These are phyloP conservation scores for Malachius bipustulatus DNA, from an alignment of 2,888 invertebrate species.

Conservation along the genomic window DNA sequence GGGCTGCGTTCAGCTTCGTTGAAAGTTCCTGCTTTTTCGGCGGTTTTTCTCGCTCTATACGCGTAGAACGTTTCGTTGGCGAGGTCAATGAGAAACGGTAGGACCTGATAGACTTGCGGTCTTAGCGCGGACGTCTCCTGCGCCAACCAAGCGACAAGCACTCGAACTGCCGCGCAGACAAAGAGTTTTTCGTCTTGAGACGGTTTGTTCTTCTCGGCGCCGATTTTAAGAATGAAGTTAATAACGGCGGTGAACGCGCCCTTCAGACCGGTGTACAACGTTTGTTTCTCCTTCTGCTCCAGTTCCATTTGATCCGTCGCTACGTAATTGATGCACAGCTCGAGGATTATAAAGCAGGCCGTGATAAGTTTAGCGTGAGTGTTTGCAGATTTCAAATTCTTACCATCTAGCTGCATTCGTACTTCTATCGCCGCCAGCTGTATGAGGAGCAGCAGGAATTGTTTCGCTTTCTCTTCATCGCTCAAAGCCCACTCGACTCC, in stretches of 20 bases:
- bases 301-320: slow-evolving; percentile 70
- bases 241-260: slow-evolving; percentile 78
- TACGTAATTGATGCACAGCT: slow-evolving; percentile 67
- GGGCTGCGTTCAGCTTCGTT: slow-evolving; percentile 32
- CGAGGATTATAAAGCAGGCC: slow-evolving; percentile 71
- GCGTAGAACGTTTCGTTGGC: slow-evolving; percentile 76
- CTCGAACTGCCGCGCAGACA: slow-evolving; percentile 73
- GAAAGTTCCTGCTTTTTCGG: slow-evolving; percentile 50
- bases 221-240: slow-evolving; percentile 58
- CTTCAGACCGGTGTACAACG: slow-evolving; percentile 78
- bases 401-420: slow-evolving; percentile 85
- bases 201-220: slow-evolving; percentile 62
- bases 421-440: slow-evolving; percentile 88
- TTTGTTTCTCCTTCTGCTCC: slow-evolving; percentile 83
- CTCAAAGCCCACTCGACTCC: slow-evolving; percentile 77
- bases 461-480: slow-evolving; percentile 68
- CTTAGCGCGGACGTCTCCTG: slow-evolving; percentile 85
- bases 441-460: slow-evolving; percentile 68
- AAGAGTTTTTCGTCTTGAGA: slow-evolving; percentile 62
- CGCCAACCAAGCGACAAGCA: slow-evolving; percentile 79
- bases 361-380: slow-evolving; percentile 67
- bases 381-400: slow-evolving; percentile 66
- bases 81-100: slow-evolving; percentile 70
- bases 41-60: slow-evolving; percentile 50
- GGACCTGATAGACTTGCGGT: slow-evolving; percentile 64